Percentiles rank a stretch among this genome's conserved stretches.
These are phyloP conservation scores for Chloropsis cyanopogon DNA, from an alignment of 2,113 vertebrate genomes.

Conservation along the genomic window DNA sequence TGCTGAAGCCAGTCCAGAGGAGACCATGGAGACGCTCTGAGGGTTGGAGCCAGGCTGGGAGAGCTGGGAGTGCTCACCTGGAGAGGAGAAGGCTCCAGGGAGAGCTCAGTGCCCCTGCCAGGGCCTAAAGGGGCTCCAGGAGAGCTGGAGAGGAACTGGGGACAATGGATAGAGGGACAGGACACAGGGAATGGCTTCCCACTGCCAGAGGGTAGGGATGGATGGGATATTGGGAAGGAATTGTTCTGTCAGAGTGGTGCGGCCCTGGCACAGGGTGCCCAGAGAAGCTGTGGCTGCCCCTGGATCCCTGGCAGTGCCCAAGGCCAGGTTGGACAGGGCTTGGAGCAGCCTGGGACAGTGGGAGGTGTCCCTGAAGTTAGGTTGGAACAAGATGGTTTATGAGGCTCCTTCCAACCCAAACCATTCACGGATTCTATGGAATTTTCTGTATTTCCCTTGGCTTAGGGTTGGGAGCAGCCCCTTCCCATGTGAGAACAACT, in stretches of 20 bases:
- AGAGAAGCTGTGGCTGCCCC: neutral
- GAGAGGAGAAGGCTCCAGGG: neutral
- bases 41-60: neutral
- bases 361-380: neutral
- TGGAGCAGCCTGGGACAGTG: accelerated
- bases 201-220: neutral
- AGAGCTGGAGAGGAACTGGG: neutral
- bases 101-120: neutral
- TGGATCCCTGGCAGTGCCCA: neutral
- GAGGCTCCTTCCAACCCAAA: neutral
- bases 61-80: neutral
- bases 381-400: neutral
- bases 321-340: accelerated
- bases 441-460: neutral
- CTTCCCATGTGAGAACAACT: neutral
- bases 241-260: accelerated
- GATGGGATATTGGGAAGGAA: neutral
- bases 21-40: neutral
- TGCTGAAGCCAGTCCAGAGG: accelerated
- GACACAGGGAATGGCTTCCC: neutral
- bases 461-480: neutral
- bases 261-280: neutral
- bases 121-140: neutral
- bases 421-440: neutral
- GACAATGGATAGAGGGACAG: neutral